phyloP scores from a whole-genome alignment of 1,140 invertebrate species.

The Oreohelix idahoensis region DNA sequence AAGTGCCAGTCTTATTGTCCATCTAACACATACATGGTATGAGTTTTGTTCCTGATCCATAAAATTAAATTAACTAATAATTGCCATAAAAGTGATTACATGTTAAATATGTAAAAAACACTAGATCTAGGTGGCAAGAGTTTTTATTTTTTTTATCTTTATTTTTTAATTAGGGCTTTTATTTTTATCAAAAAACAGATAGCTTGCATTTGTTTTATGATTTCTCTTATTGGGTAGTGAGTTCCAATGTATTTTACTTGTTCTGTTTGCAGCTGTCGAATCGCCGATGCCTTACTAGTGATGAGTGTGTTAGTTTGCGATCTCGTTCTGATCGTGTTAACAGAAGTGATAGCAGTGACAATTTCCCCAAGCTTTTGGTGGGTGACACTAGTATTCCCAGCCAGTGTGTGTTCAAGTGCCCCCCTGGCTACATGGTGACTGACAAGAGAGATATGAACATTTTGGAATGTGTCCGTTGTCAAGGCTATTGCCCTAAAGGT shows the following conservation, averaged over 20 bases:
- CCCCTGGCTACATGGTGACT: constrained; percentile 80
- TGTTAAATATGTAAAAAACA: no score
- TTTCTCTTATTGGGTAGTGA: no score
- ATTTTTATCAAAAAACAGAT: no score
- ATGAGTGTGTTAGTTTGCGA: constrained; percentile 79
- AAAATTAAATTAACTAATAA: no score
- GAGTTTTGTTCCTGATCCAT: neutral
- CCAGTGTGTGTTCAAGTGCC: constrained; percentile 84
- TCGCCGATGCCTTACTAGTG: constrained; percentile 83
- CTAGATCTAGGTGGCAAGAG: no score
- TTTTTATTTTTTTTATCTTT: no score
- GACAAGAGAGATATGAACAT: constrained; percentile 49
- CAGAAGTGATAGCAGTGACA: neutral
- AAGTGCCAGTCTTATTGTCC: constrained; percentile 83
- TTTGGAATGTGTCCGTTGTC: constrained; percentile 71
- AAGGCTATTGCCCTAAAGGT: constrained; percentile 74
- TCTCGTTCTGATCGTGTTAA: no score
- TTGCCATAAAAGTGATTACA: no score
- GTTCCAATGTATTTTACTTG: no score
- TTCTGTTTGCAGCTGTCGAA: constrained; percentile 76
- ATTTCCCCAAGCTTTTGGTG: neutral
- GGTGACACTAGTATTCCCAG: constrained; percentile 12
- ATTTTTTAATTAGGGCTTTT: no score
- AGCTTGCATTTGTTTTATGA: no score
- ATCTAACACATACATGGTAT: constrained; percentile 78